A percentile compares a stretch with the other conserved stretches of the same genome.
Conservation (phyloP, 2,113 vertebrate species). For the Rhadina sibilatrix region DNA sequence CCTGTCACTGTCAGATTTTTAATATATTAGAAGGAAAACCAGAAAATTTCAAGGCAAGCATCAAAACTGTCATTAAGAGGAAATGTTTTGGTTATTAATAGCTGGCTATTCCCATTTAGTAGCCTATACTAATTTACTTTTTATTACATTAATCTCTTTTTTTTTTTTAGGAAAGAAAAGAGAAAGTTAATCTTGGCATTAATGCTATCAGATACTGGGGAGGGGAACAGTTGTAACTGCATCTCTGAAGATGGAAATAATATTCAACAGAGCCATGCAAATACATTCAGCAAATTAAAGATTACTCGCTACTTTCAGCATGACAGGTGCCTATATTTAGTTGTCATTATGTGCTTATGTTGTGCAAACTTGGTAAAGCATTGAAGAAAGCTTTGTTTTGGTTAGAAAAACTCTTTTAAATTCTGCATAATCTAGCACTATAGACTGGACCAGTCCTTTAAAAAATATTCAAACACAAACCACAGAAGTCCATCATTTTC, state of each 20-base stretch:
- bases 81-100: conserved; percentile 5
- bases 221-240: not conserved
- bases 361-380: not conserved
- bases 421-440: not conserved
- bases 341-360: not conserved
- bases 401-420: not conserved
- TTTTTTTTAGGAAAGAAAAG: not conserved
- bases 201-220: not conserved
- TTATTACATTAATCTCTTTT: not conserved
- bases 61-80: conserved; percentile 5
- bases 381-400: not conserved
- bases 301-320: not conserved
- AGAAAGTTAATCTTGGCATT: not conserved
- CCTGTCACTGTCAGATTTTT: not conserved
- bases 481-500: not conserved
- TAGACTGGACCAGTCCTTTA: not conserved
- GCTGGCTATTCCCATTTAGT: not conserved
- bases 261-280: not conserved
- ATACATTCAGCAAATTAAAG: not conserved
- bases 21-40: not conserved
- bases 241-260: not conserved
- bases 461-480: not conserved
- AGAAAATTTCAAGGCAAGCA: not conserved
- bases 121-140: conserved; percentile 17
- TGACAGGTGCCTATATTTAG: not conserved